Evolutionary conservation across 2,797 vertebrate species (phyloP).

Genomic region (Lepus oiostolus): DNA sequence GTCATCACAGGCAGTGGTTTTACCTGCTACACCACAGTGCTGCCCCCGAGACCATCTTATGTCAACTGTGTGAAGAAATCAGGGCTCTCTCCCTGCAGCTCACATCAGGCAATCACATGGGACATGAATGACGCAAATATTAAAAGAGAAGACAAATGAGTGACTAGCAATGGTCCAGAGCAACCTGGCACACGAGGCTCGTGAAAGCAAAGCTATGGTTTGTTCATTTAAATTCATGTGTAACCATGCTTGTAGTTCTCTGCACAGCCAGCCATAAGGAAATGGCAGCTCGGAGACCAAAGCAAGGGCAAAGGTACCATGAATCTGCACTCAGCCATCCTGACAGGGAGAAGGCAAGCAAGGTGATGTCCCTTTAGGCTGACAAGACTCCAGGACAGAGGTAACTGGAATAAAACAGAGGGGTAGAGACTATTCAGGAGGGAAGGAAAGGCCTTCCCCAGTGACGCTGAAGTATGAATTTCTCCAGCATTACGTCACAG

Average conservation of each 20-base stretch:
- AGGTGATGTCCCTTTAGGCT: background rate
- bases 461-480: constrained; percentile 36
- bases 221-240: background rate
- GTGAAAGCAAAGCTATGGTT: background rate
- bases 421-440: background rate
- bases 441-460: constrained; percentile 33
- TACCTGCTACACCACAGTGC: too few relatives aligned
- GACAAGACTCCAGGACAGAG: background rate
- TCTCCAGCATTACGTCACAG: constrained; percentile 56
- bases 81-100: background rate
- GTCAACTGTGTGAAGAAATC: background rate
- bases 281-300: background rate
- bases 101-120: background rate
- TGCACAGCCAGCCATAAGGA: background rate
- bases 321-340: background rate
- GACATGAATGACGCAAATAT: background rate
- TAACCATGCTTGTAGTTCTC: background rate
- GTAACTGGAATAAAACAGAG: background rate
- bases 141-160: background rate
- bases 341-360: background rate
- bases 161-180: background rate
- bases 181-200: background rate
- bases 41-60: background rate
- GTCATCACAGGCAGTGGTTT: too few relatives aligned
- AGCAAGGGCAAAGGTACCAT: background rate